Conservation (phyloP, 2,797 vertebrate species). For the Melopsittacus undulatus region DNA sequence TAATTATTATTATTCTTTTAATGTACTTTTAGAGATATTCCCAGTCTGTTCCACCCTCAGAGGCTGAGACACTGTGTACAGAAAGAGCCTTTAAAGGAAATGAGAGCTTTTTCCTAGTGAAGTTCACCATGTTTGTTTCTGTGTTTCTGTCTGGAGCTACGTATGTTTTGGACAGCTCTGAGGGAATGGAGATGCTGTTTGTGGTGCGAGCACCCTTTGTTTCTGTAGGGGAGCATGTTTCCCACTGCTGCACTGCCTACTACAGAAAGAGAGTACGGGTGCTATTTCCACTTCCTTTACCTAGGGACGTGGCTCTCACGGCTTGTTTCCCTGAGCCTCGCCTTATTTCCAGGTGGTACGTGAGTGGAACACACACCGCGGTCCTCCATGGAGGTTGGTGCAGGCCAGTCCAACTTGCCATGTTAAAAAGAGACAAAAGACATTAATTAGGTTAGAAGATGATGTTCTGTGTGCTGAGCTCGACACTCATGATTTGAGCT, state of each 20-base stretch:
- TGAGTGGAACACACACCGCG: accelerated
- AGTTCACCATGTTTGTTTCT: neutral
- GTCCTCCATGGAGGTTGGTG: neutral
- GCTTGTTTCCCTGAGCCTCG: neutral
- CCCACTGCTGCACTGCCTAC: neutral
- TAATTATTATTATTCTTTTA: neutral
- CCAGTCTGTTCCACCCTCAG: neutral
- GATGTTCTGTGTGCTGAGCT: accelerated
- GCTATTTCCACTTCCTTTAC: conserved; percentile 22
- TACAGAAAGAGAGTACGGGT: neutral
- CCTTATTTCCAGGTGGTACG: neutral
- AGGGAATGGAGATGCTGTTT: neutral
- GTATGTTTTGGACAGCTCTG: neutral
- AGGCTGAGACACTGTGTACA: neutral
- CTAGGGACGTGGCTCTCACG: neutral
- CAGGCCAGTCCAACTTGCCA: neutral
- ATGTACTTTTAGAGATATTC: neutral
- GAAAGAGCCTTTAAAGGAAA: neutral
- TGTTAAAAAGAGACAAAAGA: neutral
- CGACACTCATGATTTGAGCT: neutral
- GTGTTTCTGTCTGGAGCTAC: neutral
- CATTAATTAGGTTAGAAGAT: neutral
- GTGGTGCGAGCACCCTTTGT: neutral
- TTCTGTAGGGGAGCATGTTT: neutral
- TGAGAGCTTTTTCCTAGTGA: neutral